phyloP scores from a whole-genome alignment of 2,113 vertebrate genomes.

The Eolophus roseicapilla region DNA sequence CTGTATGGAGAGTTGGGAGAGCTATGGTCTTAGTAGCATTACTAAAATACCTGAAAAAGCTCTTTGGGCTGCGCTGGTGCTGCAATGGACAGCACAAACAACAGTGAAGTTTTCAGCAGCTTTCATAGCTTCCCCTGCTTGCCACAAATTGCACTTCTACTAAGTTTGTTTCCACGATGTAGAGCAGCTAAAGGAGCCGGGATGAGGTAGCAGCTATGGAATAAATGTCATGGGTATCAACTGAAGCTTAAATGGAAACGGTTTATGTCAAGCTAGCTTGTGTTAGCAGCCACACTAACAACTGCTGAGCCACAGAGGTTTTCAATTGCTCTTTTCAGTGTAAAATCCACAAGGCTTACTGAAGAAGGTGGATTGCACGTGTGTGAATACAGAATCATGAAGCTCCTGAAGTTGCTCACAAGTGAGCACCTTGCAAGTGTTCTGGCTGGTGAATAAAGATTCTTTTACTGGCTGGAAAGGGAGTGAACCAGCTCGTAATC shows the following conservation, averaged over 20 bases:
- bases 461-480: conserved; percentile 7
- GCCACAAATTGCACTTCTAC: background rate
- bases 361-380: background rate
- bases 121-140: background rate
- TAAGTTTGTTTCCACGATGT: background rate
- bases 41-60: background rate
- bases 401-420: background rate
- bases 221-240: background rate
- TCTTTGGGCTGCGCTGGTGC: background rate
- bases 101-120: background rate
- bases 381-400: background rate
- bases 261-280: background rate
- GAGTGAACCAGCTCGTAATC: background rate
- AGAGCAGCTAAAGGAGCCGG: background rate
- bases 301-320: background rate
- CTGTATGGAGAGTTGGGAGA: background rate
- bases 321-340: background rate
- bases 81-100: background rate
- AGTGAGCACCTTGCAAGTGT: background rate
- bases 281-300: background rate
- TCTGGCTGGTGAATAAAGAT: background rate
- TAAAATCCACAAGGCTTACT: background rate
- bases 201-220: background rate
- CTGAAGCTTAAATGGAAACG: background rate
- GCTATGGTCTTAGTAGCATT: background rate